Evolutionary conservation across 37 sponge, comb jelly and placozoan genomes (phyloP).

Genomic region (Chondrilla cf. caribensis): DNA sequence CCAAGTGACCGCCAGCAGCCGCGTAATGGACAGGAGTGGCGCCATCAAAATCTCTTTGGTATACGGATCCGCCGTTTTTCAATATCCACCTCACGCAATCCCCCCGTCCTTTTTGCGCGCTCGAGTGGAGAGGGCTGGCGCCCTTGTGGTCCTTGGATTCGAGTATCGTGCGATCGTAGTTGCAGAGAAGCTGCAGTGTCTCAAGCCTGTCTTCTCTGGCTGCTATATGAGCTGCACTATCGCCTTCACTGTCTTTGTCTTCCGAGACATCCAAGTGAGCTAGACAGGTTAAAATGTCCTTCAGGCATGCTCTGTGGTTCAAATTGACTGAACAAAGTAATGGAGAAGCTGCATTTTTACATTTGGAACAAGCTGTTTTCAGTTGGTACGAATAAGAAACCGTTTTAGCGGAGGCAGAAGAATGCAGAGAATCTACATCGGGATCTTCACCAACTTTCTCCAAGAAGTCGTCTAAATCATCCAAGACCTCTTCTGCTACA

Average conservation of each 20-base stretch:
- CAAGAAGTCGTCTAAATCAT: slow-evolving; percentile 45
- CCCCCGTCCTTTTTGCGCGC: slow-evolving; percentile 68
- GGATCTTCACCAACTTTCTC: slow-evolving; percentile 3
- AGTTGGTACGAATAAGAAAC: neutral
- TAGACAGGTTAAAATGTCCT: slow-evolving; percentile 22
- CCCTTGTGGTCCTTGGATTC: slow-evolving; percentile 57
- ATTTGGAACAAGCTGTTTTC: slow-evolving; percentile 35
- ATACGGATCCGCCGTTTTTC: slow-evolving; percentile 27
- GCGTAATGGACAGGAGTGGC: slow-evolving; percentile 83
- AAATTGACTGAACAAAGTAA: slow-evolving; percentile 26
- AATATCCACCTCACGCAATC: slow-evolving; percentile 56
- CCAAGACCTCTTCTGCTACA: slow-evolving; percentile 32
- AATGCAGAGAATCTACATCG: slow-evolving; percentile 18
- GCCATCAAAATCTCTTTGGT: slow-evolving; percentile 65
- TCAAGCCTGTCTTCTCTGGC: slow-evolving; percentile 51
- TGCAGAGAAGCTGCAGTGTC: slow-evolving; percentile 34
- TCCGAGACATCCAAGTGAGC: slow-evolving; percentile 12
- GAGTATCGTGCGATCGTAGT: slow-evolving; percentile 25
- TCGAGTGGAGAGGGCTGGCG: slow-evolving; percentile 75
- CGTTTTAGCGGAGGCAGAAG: neutral
- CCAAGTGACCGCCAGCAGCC: slow-evolving; percentile 64
- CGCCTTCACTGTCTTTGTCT: slow-evolving; percentile 40
- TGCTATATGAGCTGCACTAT: slow-evolving; percentile 69
- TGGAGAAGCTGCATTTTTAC: slow-evolving; percentile 33
- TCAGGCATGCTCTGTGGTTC: slow-evolving; percentile 56